Conservation (phyloP, 2,113 vertebrate genomes). For the Scophthalmus maximus region DNA sequence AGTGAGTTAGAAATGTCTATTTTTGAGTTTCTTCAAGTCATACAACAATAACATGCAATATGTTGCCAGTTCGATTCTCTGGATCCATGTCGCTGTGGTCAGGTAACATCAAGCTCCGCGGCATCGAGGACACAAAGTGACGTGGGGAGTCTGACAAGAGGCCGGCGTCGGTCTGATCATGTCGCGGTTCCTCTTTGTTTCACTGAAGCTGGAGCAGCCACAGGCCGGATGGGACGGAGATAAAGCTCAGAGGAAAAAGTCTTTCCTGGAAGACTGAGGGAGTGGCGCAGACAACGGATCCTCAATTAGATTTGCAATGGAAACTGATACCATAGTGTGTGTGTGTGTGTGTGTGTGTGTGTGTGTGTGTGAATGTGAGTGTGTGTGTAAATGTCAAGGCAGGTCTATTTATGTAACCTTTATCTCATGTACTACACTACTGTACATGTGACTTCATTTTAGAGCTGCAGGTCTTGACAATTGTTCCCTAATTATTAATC, state of each 20-base stretch:
- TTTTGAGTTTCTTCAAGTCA: neutral
- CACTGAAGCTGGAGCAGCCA: neutral
- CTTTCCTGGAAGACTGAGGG: constrained; percentile 38
- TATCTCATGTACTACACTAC: neutral
- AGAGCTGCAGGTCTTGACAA: no score
- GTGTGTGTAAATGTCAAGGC: constrained; percentile 11
- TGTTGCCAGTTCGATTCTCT: no score
- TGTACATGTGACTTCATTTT: neutral
- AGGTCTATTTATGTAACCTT: constrained; percentile 8
- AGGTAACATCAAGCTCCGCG: neutral
- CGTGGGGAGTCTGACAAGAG: no score
- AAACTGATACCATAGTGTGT: no score
- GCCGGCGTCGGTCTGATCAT: neutral
- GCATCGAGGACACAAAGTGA: neutral
- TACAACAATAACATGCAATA: neutral
- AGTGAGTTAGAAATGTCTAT: neutral
- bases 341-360: constrained; percentile 1
- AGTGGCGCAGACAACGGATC: constrained; percentile 1
- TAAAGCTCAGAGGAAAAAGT: neutral
- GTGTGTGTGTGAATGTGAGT: neutral
- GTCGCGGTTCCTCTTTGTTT: neutral
- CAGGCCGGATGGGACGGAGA: neutral
- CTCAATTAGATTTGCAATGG: constrained; percentile 15
- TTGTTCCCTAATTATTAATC: no score
- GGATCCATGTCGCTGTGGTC: neutral